These are phyloP conservation scores for Digitonthophagus gazella DNA, from an alignment of 2,888 invertebrate species.

Conservation along the genomic window DNA sequence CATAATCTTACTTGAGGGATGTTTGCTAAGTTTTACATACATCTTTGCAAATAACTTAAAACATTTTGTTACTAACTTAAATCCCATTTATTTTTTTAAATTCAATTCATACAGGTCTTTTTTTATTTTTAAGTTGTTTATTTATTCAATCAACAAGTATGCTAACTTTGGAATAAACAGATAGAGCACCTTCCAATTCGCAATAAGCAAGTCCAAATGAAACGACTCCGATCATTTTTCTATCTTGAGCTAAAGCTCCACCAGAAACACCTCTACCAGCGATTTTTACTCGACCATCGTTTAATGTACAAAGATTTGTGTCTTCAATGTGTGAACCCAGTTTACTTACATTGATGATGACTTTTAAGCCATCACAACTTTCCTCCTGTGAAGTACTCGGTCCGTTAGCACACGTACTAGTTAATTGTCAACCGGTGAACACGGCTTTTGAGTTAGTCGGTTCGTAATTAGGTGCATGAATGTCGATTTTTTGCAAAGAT, in stretches of 20 bases:
- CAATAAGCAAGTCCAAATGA: constrained; percentile 58
- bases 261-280: constrained; percentile 59
- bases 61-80: too few species aligned
- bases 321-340: constrained; percentile 42
- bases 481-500: neutral
- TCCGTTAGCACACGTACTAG: too few species aligned
- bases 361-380: neutral
- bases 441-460: neutral
- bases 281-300: constrained; percentile 39
- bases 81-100: too few species aligned
- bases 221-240: constrained; percentile 52
- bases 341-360: constrained; percentile 35
- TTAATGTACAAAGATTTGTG: constrained; percentile 53
- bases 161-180: constrained; percentile 55
- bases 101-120: too few species aligned
- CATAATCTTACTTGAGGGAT: too few species aligned
- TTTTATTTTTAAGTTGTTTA: constrained; percentile 1
- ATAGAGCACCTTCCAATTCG: constrained; percentile 54
- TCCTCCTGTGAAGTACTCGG: neutral
- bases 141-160: constrained; percentile 53
- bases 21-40: too few species aligned
- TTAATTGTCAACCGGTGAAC: neutral
- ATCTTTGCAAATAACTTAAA: too few species aligned
- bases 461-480: neutral
- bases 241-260: constrained; percentile 52